Conservation (phyloP, 2,113 vertebrate species). For the Chloroceryle aenea region DNA sequence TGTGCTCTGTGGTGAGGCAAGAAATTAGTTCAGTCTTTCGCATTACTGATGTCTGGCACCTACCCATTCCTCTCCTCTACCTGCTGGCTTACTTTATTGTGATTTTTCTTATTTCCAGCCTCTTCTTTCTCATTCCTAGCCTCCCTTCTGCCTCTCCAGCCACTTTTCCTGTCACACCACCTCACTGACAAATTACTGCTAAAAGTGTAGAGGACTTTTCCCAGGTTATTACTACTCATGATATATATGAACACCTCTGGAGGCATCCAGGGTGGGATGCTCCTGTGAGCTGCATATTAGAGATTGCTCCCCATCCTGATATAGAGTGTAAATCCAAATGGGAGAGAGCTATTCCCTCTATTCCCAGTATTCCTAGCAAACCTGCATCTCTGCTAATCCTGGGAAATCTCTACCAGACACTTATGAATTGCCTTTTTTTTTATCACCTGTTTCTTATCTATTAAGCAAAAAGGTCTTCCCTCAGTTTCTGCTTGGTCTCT, state of each 20-base stretch:
- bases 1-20: not conserved
- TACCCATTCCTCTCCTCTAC: not conserved
- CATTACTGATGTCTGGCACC: not conserved
- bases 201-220: not conserved
- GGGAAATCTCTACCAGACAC: not conserved
- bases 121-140: too few relatives aligned
- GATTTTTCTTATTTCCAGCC: not conserved
- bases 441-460: constrained; percentile 11
- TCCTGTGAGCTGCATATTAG: not conserved
- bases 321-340: not conserved
- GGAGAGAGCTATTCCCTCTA: not conserved
- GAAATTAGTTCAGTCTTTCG: not conserved
- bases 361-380: not conserved
- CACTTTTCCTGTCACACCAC: not conserved
- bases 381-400: not conserved
- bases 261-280: not conserved
- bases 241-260: not conserved
- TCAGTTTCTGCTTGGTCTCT: constrained; percentile 20
- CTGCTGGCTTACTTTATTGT: not conserved
- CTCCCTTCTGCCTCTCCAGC: not conserved
- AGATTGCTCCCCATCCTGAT: not conserved
- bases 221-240: not conserved
- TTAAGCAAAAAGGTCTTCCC: not conserved
- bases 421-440: constrained; percentile 7
- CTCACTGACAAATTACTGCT: not conserved